Conservation (phyloP, 2,113 vertebrate genomes). For the Silurus meridionalis region DNA sequence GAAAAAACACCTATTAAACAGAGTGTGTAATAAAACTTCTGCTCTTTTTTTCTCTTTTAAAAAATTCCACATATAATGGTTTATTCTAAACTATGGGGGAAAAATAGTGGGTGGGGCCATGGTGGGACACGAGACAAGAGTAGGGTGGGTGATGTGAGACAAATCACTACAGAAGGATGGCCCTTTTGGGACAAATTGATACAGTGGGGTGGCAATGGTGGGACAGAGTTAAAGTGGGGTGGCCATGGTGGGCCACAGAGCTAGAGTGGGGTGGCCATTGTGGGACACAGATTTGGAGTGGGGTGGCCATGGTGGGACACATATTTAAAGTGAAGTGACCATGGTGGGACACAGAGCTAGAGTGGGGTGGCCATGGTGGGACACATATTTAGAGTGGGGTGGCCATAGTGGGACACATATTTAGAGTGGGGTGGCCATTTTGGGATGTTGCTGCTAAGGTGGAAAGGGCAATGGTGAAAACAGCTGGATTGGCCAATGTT, state of each 20-base stretch:
- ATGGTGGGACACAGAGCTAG: neutral
- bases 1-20: conserved; percentile 51
- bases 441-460: neutral
- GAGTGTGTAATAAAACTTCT: conserved; percentile 8
- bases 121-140: neutral
- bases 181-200: neutral
- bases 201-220: neutral
- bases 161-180: neutral
- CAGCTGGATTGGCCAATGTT: neutral
- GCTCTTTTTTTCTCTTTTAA: neutral
- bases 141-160: neutral
- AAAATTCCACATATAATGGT: neutral
- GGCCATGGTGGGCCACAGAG: neutral
- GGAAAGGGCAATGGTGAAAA: neutral
- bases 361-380: neutral
- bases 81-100: neutral
- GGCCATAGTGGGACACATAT: neutral
- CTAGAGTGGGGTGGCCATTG: neutral
- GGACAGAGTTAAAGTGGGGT: neutral
- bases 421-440: neutral
- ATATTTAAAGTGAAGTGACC: neutral
- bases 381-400: neutral
- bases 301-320: neutral
- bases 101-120: neutral
- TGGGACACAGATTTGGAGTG: neutral